Conservation (phyloP, 2,113 vertebrate genomes). For the Cyprinodon brontotheroides region DNA sequence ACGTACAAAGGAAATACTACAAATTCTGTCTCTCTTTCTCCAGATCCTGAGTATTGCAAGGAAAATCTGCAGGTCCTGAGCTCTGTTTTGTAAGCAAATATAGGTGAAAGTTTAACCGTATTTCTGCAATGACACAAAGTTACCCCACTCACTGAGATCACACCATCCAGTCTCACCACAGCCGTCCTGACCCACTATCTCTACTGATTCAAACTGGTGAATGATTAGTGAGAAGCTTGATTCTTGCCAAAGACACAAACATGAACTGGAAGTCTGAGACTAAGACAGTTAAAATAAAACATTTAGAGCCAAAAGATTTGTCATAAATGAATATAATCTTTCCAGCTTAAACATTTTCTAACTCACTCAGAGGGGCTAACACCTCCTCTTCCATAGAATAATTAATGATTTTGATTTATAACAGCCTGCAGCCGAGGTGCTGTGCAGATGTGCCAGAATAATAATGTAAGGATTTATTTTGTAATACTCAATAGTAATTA, state of each 20-base stretch:
- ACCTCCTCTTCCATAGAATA: too few relatives aligned
- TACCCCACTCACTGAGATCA: constrained; percentile 44
- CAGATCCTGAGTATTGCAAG: background rate
- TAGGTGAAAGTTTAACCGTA: constrained; percentile 49
- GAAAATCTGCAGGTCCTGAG: background rate
- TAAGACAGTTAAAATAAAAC: background rate
- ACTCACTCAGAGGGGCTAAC: too few relatives aligned
- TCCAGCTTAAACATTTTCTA: too few relatives aligned
- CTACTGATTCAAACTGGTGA: constrained; percentile 3
- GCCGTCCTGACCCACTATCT: background rate
- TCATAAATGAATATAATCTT: too few relatives aligned
- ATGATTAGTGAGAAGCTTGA: constrained; percentile 1
- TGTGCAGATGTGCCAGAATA: too few relatives aligned
- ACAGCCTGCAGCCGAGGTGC: too few relatives aligned
- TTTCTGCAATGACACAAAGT: constrained; percentile 30
- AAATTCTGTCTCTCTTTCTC: background rate
- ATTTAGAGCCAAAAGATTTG: background rate
- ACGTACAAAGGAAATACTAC: background rate
- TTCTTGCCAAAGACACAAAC: background rate
- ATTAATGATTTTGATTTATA: too few relatives aligned
- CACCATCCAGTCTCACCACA: constrained; percentile 60
- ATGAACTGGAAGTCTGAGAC: background rate
- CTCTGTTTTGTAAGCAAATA: constrained; percentile 50
- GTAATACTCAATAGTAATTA: too few relatives aligned
- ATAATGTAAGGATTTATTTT: too few relatives aligned